Percentiles rank a stretch among this genome's conserved stretches.
Conservation (phyloP, 2,113 vertebrate genomes). For the Nicator chloris region DNA sequence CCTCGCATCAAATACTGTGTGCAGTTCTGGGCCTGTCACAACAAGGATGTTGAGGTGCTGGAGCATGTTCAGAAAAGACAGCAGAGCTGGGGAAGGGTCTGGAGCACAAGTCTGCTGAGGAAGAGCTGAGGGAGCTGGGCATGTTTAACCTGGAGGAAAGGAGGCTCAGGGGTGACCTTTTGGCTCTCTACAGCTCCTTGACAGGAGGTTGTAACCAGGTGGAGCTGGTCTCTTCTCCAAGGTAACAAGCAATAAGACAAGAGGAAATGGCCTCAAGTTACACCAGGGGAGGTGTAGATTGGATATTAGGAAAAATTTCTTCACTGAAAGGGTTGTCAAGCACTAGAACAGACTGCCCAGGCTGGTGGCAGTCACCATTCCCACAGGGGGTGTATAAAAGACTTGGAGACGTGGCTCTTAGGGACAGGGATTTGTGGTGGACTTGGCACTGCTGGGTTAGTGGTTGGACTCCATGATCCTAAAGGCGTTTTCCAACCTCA, state of each 20-base stretch:
- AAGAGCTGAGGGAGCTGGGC: not conserved
- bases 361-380: not conserved
- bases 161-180: not conserved
- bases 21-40: not conserved
- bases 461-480: not conserved
- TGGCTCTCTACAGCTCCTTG: not conserved
- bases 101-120: not conserved
- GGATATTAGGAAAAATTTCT: not conserved
- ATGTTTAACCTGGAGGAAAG: not conserved
- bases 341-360: not conserved
- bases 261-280: not conserved
- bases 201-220: not conserved
- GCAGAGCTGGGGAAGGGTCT: not conserved
- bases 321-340: not conserved
- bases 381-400: not conserved
- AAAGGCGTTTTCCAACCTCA: not conserved
- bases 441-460: not conserved
- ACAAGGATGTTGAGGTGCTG: not conserved
- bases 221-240: not conserved
- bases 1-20: not conserved
- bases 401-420: rapidly evolving
- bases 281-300: not conserved
- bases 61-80: not conserved
- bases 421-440: not conserved
- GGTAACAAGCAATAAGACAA: too few species aligned